These are phyloP conservation scores for Hydropotes inermis DNA, from an alignment of 2,113 vertebrate species.

Conservation along the genomic window DNA sequence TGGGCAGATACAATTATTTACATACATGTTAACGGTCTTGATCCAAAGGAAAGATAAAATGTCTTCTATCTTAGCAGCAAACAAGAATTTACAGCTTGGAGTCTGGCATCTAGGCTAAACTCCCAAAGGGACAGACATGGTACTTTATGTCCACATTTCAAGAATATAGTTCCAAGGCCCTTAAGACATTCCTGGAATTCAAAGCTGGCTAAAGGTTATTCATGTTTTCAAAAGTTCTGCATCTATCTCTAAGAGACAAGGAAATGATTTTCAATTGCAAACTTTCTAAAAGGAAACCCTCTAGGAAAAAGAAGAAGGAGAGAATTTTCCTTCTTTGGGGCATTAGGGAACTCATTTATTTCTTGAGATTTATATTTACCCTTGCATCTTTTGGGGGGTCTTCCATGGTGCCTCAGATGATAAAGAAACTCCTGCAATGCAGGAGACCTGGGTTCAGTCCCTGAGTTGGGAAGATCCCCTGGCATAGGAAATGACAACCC, in stretches of 20 bases:
- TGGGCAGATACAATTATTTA: neutral
- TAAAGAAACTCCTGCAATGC: neutral
- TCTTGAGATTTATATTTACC: neutral
- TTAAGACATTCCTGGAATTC: neutral
- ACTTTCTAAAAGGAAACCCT: neutral
- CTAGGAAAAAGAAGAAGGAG: neutral
- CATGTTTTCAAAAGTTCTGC: neutral
- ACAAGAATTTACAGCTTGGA: neutral
- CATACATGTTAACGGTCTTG: neutral
- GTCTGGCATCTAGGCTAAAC: neutral
- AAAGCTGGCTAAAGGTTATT: neutral
- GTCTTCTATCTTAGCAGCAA: neutral
- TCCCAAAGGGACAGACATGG: neutral
- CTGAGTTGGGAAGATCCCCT: neutral
- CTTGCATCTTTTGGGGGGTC: neutral
- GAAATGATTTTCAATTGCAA: neutral
- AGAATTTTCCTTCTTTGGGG: neutral
- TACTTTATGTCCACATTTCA: neutral
- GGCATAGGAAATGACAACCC: neutral
- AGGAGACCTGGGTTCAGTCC: accelerated
- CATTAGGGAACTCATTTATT: neutral
- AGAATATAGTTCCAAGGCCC: neutral
- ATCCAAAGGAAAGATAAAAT: neutral
- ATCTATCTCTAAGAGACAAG: neutral
- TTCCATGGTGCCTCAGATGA: neutral